phyloP scores from a whole-genome alignment of 2,797 vertebrate species.

The Aulostomus chinensis region DNA sequence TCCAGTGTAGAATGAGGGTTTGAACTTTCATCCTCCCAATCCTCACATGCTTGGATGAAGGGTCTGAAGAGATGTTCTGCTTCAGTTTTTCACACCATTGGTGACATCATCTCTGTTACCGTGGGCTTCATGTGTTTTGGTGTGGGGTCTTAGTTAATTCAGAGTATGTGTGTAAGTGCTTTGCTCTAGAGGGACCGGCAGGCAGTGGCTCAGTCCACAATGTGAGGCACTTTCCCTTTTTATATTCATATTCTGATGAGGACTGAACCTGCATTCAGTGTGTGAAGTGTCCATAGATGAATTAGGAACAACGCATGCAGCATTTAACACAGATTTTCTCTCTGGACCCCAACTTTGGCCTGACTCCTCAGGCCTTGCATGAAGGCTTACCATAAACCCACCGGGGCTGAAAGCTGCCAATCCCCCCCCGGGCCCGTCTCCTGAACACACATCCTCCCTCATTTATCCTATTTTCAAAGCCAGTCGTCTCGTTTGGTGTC shows the following conservation, averaged over 20 bases:
- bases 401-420: slow-evolving; percentile 6
- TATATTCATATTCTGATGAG: too few relatives aligned
- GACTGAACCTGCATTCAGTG: too few relatives aligned
- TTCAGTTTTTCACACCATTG: neutral
- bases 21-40: neutral
- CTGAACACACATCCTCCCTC: slow-evolving; percentile 42
- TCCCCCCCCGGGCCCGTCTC: slow-evolving; percentile 4
- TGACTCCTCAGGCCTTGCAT: slow-evolving; percentile 4
- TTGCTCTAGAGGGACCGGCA: too few relatives aligned
- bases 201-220: too few relatives aligned
- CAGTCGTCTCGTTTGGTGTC: slow-evolving; percentile 48
- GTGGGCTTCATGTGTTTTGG: too few relatives aligned
- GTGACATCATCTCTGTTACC: too few relatives aligned
- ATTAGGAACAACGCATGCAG: too few relatives aligned
- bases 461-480: slow-evolving; percentile 49
- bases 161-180: too few relatives aligned
- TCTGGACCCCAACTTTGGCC: neutral
- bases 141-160: too few relatives aligned
- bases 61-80: neutral
- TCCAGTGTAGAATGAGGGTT: neutral
- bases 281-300: too few relatives aligned
- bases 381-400: slow-evolving; percentile 24
- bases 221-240: too few relatives aligned
- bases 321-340: neutral
- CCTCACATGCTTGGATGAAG: neutral